Evolutionary conservation across 2,797 vertebrate species (phyloP), one percentile per base, ranked within the genome.

Genomic region (Alectoris magna): DNA sequence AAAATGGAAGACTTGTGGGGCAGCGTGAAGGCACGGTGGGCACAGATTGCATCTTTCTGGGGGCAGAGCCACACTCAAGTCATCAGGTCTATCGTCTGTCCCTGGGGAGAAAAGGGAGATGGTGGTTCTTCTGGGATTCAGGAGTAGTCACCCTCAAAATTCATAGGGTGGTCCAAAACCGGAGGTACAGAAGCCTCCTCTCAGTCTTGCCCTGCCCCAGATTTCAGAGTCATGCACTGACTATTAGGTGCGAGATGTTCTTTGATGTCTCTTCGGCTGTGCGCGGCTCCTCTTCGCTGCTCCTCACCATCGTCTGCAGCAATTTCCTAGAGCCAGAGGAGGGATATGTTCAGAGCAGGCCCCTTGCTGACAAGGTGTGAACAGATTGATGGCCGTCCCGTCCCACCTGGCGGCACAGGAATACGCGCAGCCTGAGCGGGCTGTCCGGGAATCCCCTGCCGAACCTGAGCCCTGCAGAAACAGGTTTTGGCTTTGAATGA

Each of bases 291-390:
- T 70, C 77, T 49, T 43, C 34, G 0, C 46, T 56, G 27, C 22
- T 78, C 55, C 2, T 9, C 82, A 60, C 76, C 39, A 18, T 59
- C 55, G 22, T 64, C 66, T 21, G 18, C 12, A 63, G 68, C 79
- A 13, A 90, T 93, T 95, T 90, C 90, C 92, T 39, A n/a, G 67
- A 94, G 94, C 91, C 55, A 5, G 4, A 74, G 43, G 55, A 88
- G 91, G 63, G 83, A 23, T 73, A 76, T 84, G 80, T 24, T 87
- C 71, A 34, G 49, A 55, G 84, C 77, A 56, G 87, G 85, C 68
- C 66, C 49, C 74, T 82, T 38, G 74, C 13, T 93, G 94, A 96
- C 95, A 95, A 95, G 81, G 92, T 94, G 91, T 91, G 92, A 95
- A 93, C 94, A 93, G 94, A 95, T 96, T 96, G 6, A 96, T 63